Evolutionary conservation across 2,888 invertebrate species (phyloP).

Genomic region (Melangyna quadrimaculata): DNA sequence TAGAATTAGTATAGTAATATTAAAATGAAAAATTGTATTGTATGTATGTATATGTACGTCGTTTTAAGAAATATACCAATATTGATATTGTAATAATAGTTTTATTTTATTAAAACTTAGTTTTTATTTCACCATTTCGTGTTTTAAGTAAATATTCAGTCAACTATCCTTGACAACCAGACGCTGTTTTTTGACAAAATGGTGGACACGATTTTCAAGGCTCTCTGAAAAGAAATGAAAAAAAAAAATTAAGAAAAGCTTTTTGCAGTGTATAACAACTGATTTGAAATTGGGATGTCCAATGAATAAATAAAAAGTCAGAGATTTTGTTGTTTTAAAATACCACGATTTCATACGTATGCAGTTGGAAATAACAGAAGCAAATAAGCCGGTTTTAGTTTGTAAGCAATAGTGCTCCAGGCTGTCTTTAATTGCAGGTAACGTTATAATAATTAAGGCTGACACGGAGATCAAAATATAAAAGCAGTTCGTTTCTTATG

Average conservation of each 20-base stretch:
- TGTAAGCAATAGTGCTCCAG: too few relatives aligned
- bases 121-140: background rate
- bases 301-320: too few relatives aligned
- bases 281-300: too few relatives aligned
- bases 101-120: background rate
- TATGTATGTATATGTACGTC: background rate
- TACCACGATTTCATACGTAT: too few relatives aligned
- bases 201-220: conserved; percentile 89
- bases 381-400: too few relatives aligned
- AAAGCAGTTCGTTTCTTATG: too few relatives aligned
- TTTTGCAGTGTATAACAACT: background rate
- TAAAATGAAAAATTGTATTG: conserved; percentile 8
- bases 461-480: too few relatives aligned
- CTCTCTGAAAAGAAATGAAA: conserved; percentile 85
- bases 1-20: conserved; percentile 38
- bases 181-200: conserved; percentile 87
- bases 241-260: background rate
- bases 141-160: background rate
- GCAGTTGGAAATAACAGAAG: too few relatives aligned
- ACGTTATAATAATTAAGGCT: too few relatives aligned
- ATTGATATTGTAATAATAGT: conserved; percentile 1
- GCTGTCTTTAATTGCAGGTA: too few relatives aligned
- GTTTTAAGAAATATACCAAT: background rate
- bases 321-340: too few relatives aligned
- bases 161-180: conserved; percentile 73